Evolutionary conservation across 1,140 invertebrate species (phyloP).

Genomic region (Hycleus cichorii): DNA sequence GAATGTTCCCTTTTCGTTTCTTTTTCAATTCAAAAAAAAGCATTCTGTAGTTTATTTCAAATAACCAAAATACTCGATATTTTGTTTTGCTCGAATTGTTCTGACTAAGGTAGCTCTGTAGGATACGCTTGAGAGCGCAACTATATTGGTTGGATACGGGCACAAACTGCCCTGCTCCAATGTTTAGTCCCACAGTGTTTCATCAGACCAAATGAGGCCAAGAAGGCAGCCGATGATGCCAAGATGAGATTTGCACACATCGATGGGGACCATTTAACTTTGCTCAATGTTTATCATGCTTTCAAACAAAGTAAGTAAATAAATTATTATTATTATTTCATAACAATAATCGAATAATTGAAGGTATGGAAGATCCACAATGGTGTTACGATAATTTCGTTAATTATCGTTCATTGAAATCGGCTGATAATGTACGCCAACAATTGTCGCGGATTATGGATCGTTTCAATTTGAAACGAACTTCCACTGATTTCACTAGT

Average conservation of each 20-base stretch:
- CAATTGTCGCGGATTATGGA: constrained; percentile 61
- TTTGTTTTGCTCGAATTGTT: constrained; percentile 26
- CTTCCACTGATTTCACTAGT: constrained; percentile 97
- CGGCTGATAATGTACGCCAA: constrained; percentile 59
- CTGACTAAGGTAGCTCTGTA: constrained; percentile 46
- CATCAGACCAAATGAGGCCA: constrained; percentile 96
- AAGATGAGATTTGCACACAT: constrained; percentile 99
- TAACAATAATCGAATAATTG: constrained; percentile 2
- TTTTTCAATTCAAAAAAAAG: too few species aligned
- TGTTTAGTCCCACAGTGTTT: constrained; percentile 97
- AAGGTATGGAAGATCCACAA: constrained; percentile 78
- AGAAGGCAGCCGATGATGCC: constrained; percentile 97
- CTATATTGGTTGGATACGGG: constrained; percentile 53
- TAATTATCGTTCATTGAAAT: constrained; percentile 96
- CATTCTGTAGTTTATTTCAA: background rate
- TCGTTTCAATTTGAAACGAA: constrained; percentile 85
- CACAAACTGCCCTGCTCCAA: constrained; percentile 44
- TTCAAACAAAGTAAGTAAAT: constrained; percentile 95
- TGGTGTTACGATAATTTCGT: constrained; percentile 99
- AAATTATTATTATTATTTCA: background rate
- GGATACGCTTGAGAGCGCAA: constrained; percentile 43
- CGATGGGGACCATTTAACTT: constrained; percentile 95
- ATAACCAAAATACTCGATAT: background rate
- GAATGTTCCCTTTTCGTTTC: too few species aligned
- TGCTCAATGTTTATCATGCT: constrained; percentile 94